Conservation (phyloP, 2,797 vertebrate species). For the Eospalax fontanierii region DNA sequence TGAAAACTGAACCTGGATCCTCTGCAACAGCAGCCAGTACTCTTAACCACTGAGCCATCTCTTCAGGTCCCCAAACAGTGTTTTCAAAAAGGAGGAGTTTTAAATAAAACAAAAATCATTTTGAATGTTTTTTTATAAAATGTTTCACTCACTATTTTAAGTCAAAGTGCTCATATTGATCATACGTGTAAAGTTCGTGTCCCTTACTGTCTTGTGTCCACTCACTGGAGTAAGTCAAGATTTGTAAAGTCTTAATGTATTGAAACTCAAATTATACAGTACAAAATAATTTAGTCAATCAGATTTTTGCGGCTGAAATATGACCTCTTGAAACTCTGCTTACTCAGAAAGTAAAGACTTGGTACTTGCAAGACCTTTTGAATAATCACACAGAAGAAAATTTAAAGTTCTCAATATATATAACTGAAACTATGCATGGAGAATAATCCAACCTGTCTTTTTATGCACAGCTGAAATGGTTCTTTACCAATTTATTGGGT, state of each 20-base stretch:
- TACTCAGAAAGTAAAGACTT: slow-evolving; percentile 21
- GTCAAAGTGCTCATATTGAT: not conserved
- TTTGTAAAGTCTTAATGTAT: not conserved
- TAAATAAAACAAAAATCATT: slow-evolving; percentile 23
- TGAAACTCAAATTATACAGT: slow-evolving; percentile 33
- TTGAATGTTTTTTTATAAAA: slow-evolving; percentile 5
- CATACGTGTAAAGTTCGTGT: not conserved
- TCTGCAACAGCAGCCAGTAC: no score
- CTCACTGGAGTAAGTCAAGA: not conserved
- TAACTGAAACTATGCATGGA: not conserved
- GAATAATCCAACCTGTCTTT: slow-evolving; percentile 1
- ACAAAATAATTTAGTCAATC: slow-evolving; percentile 12
- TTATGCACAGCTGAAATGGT: not conserved
- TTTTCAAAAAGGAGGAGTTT: slow-evolving; percentile 9
- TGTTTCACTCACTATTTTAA: not conserved
- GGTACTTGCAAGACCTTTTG: not conserved
- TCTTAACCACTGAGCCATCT: no score
- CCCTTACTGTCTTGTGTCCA: not conserved
- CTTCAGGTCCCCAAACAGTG: no score
- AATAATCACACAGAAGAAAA: slow-evolving; percentile 24
- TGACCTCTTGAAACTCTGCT: not conserved
- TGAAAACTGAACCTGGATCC: no score
- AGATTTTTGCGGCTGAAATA: slow-evolving; percentile 52
- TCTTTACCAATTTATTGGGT: not conserved
- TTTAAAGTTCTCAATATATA: not conserved